Conservation (phyloP, 2,888 invertebrate genomes). For the Aspidiotus destructor region DNA sequence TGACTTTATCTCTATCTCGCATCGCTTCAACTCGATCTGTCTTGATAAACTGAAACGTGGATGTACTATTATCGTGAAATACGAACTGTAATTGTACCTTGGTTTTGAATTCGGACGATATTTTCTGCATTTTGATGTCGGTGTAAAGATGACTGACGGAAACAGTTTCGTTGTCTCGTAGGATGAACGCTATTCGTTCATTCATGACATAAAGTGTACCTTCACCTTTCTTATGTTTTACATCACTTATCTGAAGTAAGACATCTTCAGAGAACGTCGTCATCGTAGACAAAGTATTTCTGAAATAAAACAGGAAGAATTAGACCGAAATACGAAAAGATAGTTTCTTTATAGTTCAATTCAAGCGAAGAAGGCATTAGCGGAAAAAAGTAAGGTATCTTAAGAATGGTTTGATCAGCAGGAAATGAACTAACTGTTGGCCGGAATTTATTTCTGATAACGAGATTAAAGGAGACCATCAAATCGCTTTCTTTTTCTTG, state of each 20-base stretch:
- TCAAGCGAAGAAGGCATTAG: too few species aligned
- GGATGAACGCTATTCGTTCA: conserved; percentile 91
- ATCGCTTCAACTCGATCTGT: conserved; percentile 63
- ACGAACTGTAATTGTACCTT: conserved; percentile 97
- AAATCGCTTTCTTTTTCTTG: too few species aligned
- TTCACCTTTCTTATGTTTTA: conserved; percentile 91
- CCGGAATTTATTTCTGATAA: too few species aligned
- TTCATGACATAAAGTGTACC: conserved; percentile 93
- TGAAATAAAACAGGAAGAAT: neutral
- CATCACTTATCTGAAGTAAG: conserved; percentile 79
- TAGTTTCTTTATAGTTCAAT: too few species aligned
- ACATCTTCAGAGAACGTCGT: conserved; percentile 83
- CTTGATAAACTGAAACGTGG: conserved; percentile 95
- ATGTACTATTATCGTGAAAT: conserved; percentile 82
- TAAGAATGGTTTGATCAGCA: too few species aligned
- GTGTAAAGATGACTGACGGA: conserved; percentile 87
- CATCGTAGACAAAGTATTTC: conserved; percentile 32
- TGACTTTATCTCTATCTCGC: conserved; percentile 84
- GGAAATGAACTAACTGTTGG: too few species aligned
- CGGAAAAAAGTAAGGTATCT: too few species aligned
- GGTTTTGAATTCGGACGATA: conserved; percentile 91
- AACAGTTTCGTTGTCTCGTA: conserved; percentile 82
- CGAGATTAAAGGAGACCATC: too few species aligned
- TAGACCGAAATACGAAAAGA: too few species aligned
- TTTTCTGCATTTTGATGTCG: conserved; percentile 96